Conservation (phyloP, 2,113 vertebrate species). For the Laticauda colubrina region DNA sequence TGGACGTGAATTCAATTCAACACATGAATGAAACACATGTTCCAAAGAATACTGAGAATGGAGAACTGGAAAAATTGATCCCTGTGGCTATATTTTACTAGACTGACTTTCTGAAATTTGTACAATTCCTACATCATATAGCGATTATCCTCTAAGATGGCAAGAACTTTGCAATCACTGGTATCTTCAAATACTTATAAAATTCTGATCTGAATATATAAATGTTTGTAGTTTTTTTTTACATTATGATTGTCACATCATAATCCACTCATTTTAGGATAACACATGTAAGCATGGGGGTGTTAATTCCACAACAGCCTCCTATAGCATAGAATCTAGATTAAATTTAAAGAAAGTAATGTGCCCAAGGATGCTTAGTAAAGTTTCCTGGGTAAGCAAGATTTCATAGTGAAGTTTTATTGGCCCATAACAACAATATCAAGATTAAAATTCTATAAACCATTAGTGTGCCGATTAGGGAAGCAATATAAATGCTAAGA, state of each 20-base stretch:
- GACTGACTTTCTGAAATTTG: not conserved
- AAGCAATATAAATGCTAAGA: not conserved
- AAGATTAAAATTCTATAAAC: not conserved
- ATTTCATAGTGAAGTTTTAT: not conserved
- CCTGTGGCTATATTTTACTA: not conserved
- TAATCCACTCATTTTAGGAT: not conserved
- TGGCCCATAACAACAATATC: not conserved
- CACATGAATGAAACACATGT: not conserved
- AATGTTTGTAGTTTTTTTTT: not conserved
- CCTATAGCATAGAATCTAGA: not conserved
- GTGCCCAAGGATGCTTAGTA: not conserved
- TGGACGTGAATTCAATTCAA: slow-evolving; percentile 6
- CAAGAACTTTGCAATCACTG: not conserved
- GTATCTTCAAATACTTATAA: not conserved
- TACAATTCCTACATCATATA: not conserved
- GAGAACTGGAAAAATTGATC: not conserved
- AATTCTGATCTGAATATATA: not conserved
- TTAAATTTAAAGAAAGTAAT: not conserved
- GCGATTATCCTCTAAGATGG: not conserved
- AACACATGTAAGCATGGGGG: not conserved
- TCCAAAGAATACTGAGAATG: not conserved
- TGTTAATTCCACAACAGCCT: not conserved
- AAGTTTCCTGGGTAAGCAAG: not conserved
- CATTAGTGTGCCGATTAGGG: not conserved
- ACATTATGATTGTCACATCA: not conserved